Base-by-base conservation (phyloP, 2,113 vertebrate genomes). In the Acanthochromis polyacanthus region DNA sequence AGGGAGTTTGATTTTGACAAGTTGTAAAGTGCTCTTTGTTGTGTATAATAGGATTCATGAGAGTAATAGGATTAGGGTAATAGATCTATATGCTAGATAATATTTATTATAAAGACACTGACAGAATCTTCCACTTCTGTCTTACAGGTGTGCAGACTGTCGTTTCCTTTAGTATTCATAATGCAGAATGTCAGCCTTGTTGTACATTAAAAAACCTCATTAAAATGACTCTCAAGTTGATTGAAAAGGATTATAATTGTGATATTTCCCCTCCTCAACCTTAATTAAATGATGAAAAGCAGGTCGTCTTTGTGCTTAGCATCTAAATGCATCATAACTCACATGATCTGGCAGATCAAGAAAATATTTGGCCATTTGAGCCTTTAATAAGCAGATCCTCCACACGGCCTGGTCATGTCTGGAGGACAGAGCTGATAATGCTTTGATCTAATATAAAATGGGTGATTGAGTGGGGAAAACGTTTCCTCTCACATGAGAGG, bases 361-460 rank as follows among this genome's bases (percentile, higher is more conserved):
- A 61, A 38, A 28, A 23, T 9, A 52, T 55, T 71, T 25, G 40
- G 48, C 69, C 1, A 4, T 69, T 57, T 71, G 45, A 79, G 32
- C 63, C 30, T 76, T 77, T 64, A 73, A 78, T 72, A 74, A 57
- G 17, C 72, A 32, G 28, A 60, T 32, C 50, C 75, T 55, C 10
- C 62, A 61, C n/a, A 57, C 38, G 61, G 72, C 57, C 48, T 28
- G 15, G 50, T 58, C 51, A 14, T 66, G 71, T 83, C 80, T 87
- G 46, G 16, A 75, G 71, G 83, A 78, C 67, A 78, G 40, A 75
- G 53, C 60, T 70, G 45, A 62, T 78, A 73, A 69, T 46, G 63
- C 65, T 82, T 87, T 88, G 78, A 91, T 87, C 71, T 70, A 76
- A 91, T 84, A 80, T 25, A 73, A 78, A 74, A 43, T 45, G 53